These are phyloP conservation scores for Oryzias dopingdopingensis DNA, from an alignment of 2,797 vertebrate species.

Conservation along the genomic window DNA sequence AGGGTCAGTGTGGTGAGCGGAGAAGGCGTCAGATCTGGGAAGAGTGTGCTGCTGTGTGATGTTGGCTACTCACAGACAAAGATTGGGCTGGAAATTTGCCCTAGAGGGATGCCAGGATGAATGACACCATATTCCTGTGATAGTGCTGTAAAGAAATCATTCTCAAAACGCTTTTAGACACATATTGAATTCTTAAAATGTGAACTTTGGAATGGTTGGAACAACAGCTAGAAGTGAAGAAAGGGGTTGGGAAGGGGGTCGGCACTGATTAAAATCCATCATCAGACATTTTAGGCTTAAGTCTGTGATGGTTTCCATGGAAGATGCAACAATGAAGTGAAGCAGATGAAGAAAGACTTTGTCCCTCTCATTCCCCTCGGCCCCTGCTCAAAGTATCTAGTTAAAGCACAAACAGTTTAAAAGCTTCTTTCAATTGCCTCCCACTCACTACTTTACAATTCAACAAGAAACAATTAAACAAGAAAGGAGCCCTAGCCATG, in stretches of 20 bases:
- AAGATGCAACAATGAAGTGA: constrained; percentile 10
- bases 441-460: constrained; percentile 69
- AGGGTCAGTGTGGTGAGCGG: constrained; percentile 58
- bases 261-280: constrained; percentile 1
- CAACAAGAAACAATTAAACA: constrained; percentile 66
- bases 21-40: constrained; percentile 55
- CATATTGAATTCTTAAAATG: constrained; percentile 39
- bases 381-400: constrained; percentile 38
- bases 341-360: constrained; percentile 9
- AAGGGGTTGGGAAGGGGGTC: not conserved
- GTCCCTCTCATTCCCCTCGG: constrained; percentile 38
- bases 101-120: constrained; percentile 53
- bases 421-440: constrained; percentile 57
- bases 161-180: constrained; percentile 35
- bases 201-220: constrained; percentile 23
- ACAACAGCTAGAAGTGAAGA: constrained; percentile 5
- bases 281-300: constrained; percentile 1
- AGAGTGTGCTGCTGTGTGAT: constrained; percentile 48
- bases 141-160: constrained; percentile 31
- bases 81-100: constrained; percentile 44
- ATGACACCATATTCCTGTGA: constrained; percentile 44
- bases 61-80: constrained; percentile 29
- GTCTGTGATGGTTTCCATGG: constrained; percentile 1
- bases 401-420: constrained; percentile 38
- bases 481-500: constrained; percentile 52